These are phyloP conservation scores for Setipinna tenuifilis DNA, from an alignment of 2,797 vertebrate species.

Conservation along the genomic window DNA sequence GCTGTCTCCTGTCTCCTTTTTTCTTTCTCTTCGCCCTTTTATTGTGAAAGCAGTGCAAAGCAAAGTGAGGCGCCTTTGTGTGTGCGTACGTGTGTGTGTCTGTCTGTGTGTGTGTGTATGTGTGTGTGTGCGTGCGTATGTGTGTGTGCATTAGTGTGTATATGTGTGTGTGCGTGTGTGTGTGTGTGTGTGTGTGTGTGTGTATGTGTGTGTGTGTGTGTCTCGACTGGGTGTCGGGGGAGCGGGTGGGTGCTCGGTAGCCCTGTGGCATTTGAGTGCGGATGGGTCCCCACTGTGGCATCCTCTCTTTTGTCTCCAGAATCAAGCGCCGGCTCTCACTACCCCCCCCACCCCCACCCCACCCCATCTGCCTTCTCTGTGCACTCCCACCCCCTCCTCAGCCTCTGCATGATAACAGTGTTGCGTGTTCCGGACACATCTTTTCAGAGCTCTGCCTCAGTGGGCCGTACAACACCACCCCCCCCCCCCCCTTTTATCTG, in stretches of 20 bases:
- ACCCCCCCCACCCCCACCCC: not conserved
- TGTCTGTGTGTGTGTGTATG: too few relatives aligned
- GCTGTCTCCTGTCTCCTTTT: not conserved
- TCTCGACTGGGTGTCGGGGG: not conserved
- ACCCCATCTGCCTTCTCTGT: constrained; percentile 15
- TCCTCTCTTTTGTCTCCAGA: constrained; percentile 40
- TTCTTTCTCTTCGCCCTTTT: not conserved
- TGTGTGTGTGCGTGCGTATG: not conserved
- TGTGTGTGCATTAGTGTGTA: not conserved
- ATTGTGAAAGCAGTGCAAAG: not conserved
- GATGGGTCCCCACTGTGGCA: constrained; percentile 1
- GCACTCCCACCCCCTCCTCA: constrained; percentile 12
- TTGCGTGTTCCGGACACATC: constrained; percentile 33
- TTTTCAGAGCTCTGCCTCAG: constrained; percentile 25
- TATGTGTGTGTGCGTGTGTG: not conserved
- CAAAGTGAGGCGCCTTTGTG: not conserved
- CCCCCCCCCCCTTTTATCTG: constrained; percentile 12
- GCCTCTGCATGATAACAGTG: constrained; percentile 44
- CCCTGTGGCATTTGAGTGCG: constrained; percentile 18
- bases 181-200: not conserved
- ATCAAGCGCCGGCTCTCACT: constrained; percentile 37
- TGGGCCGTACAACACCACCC: not conserved
- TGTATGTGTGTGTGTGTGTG: not conserved
- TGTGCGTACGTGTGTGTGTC: too few relatives aligned
- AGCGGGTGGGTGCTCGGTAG: not conserved